These are phyloP conservation scores for Melieria crassipennis DNA, from an alignment of 2,888 invertebrate genomes.

Conservation along the genomic window DNA sequence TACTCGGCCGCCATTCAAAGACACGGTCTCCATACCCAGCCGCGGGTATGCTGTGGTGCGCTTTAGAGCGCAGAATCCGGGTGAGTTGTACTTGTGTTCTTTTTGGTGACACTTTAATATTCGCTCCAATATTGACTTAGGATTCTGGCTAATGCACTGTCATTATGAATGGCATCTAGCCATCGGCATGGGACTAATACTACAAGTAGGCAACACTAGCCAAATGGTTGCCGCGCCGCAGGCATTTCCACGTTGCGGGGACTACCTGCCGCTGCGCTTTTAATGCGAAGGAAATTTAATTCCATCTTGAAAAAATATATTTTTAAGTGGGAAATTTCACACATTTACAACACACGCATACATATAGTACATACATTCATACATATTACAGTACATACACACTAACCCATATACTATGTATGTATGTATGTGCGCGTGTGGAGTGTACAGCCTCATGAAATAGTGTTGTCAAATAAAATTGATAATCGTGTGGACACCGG, in stretches of 20 bases:
- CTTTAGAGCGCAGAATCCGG: slow-evolving; percentile 55
- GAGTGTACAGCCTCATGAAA: too few relatives aligned
- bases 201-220: slow-evolving; percentile 67
- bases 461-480: too few relatives aligned
- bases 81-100: slow-evolving; percentile 32
- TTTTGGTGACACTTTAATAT: neutral
- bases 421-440: neutral
- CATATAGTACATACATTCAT: neutral
- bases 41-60: slow-evolving; percentile 57
- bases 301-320: too few relatives aligned
- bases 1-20: slow-evolving; percentile 54
- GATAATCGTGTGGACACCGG: too few relatives aligned
- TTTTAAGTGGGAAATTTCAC: neutral
- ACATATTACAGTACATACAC: neutral
- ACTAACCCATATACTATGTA: neutral
- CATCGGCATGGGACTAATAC: slow-evolving; percentile 53
- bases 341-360: neutral
- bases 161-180: slow-evolving; percentile 58
- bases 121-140: slow-evolving; percentile 33
- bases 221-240: slow-evolving; percentile 75
- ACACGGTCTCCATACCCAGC: slow-evolving; percentile 57
- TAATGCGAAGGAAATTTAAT: too few relatives aligned
- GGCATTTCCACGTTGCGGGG: slow-evolving; percentile 82
- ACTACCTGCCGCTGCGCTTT: slow-evolving; percentile 67
- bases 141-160: slow-evolving; percentile 57